Evolutionary conservation across 2,888 invertebrate genomes (phyloP).

Genomic region (Limenitis camilla): DNA sequence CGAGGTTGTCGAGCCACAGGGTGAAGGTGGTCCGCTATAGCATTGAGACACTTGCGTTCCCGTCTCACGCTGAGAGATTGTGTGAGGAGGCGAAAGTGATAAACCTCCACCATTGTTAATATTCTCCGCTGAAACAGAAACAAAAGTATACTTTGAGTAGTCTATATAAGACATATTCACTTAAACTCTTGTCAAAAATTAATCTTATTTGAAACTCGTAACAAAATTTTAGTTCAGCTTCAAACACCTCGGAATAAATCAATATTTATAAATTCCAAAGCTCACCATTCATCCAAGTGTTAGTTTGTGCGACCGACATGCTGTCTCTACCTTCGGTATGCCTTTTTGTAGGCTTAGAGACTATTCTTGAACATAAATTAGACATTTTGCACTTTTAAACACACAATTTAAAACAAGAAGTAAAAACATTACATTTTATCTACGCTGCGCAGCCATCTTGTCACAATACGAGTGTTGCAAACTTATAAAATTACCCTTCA

Average conservation of each 20-base stretch:
- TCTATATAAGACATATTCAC: neutral
- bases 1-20: slow-evolving; percentile 80
- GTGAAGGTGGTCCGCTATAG: slow-evolving; percentile 86
- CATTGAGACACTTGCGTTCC: slow-evolving; percentile 84
- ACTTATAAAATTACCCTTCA: too few relatives aligned
- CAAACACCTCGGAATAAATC: slow-evolving; percentile 31
- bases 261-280: slow-evolving; percentile 39
- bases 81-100: slow-evolving; percentile 82
- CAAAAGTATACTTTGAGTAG: slow-evolving; percentile 9
- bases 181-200: neutral
- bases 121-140: slow-evolving; percentile 77
- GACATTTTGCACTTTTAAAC: slow-evolving; percentile 69
- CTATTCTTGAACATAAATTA: slow-evolving; percentile 84
- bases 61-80: slow-evolving; percentile 80
- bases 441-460: slow-evolving; percentile 31
- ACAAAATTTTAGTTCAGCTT: slow-evolving; percentile 30
- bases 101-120: slow-evolving; percentile 83
- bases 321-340: slow-evolving; percentile 82
- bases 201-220: slow-evolving; percentile 19
- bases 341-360: slow-evolving; percentile 83
- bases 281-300: slow-evolving; percentile 92
- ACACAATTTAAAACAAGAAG: slow-evolving; percentile 17
- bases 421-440: slow-evolving; percentile 20
- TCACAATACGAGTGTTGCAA: slow-evolving; percentile 4
- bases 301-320: slow-evolving; percentile 86